Percentiles rank a stretch among this genome's conserved stretches.
phyloP scores from a whole-genome alignment of 2,888 invertebrate species.

The Dryobota labecula region DNA sequence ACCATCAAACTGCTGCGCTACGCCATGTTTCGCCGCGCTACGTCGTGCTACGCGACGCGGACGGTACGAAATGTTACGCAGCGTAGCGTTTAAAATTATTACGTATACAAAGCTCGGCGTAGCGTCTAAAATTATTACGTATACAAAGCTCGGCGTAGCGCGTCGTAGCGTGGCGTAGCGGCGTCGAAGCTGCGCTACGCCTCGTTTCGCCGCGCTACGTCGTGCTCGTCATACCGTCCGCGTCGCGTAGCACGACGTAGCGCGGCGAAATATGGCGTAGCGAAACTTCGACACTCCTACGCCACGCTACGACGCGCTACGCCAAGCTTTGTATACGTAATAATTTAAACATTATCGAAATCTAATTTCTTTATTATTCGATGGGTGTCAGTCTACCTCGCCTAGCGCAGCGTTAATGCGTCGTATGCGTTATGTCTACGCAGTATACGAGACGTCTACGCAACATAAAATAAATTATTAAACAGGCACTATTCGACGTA shows the following conservation, averaged over 20 bases:
- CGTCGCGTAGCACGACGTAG: neutral
- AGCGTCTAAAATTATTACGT: neutral
- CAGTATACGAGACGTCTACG: neutral
- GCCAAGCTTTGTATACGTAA: neutral
- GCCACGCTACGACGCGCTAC: neutral
- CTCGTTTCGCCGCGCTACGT: neutral
- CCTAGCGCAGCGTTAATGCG: too few relatives aligned
- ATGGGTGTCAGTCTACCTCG: neutral
- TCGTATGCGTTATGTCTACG: neutral
- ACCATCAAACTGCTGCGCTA: neutral
- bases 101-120: neutral
- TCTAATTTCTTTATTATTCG: neutral
- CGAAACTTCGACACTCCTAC: neutral
- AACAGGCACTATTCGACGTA: neutral
- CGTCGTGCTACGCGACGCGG: neutral
- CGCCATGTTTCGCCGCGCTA: neutral
- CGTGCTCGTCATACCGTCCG: neutral
- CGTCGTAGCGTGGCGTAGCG: neutral
- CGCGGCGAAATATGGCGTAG: too few relatives aligned
- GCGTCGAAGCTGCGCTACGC: neutral
- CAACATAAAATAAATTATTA: neutral
- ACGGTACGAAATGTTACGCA: neutral
- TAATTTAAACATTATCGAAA: neutral
- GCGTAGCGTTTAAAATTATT: too few relatives aligned
- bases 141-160: neutral